Conservation (phyloP, 2,113 vertebrate genomes). For the Microcebus lehilahytsara region DNA sequence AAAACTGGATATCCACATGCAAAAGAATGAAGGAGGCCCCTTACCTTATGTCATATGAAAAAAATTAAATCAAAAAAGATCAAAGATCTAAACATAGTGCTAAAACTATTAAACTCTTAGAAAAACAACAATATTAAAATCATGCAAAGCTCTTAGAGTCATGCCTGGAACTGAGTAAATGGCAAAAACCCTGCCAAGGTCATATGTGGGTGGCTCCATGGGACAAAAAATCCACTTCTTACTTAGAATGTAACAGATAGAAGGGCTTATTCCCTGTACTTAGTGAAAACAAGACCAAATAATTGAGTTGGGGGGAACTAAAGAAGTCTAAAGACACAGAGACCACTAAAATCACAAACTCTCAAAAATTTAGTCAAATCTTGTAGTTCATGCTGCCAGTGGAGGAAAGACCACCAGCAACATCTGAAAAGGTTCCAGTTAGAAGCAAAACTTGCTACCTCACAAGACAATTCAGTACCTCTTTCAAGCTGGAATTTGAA, state of each 20-base stretch:
- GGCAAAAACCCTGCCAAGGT: neutral
- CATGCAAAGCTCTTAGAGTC: neutral
- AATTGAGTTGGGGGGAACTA: neutral
- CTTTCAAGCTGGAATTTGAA: neutral
- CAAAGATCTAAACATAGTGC: neutral
- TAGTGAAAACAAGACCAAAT: neutral
- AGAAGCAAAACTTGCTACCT: neutral
- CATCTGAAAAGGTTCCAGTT: neutral
- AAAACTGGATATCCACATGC: neutral
- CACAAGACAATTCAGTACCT: neutral
- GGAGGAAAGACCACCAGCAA: neutral
- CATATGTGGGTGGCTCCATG: neutral
- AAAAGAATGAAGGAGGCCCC: neutral
- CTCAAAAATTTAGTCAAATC: neutral
- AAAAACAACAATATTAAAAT: neutral
- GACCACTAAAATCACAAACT: neutral
- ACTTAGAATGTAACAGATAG: neutral
- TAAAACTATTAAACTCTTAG: neutral
- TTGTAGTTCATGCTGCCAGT: neutral
- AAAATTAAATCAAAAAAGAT: constrained; percentile 1
- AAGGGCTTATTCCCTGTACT: neutral
- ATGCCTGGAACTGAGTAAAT: neutral
- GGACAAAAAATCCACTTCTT: neutral
- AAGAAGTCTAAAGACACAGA: neutral
- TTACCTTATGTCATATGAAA: neutral